A percentile compares a stretch with the other conserved stretches of the same genome.
phyloP scores from a whole-genome alignment of 1,140 invertebrate species.

The Drosophila murphyi region DNA sequence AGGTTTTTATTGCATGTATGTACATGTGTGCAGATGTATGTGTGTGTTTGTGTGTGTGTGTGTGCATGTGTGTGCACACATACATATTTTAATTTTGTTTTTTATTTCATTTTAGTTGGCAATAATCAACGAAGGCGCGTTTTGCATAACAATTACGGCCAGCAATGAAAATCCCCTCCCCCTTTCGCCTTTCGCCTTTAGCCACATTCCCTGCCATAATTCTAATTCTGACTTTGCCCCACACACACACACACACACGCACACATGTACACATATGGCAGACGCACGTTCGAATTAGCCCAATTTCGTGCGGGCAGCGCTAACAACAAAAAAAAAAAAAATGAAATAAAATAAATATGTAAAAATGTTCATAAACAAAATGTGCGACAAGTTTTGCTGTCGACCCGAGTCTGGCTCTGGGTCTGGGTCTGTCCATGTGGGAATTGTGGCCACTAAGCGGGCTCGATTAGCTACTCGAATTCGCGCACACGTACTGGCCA shows the following conservation, averaged over 20 bases:
- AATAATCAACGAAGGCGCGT: conserved; percentile 72
- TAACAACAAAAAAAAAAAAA: conserved; percentile 22
- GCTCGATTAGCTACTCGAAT: conserved; percentile 79
- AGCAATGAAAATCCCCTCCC: conserved; percentile 49
- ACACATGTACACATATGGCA: conserved; percentile 51
- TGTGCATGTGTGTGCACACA: background rate
- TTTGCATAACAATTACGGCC: conserved; percentile 71
- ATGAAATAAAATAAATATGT: conserved; percentile 42
- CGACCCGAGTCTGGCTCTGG: background rate
- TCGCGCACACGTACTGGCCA: conserved; percentile 74
- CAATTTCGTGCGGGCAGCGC: conserved; percentile 74
- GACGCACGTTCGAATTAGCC: conserved; percentile 81
- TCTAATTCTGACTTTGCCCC: conserved; percentile 61
- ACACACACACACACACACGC: conserved; percentile 6
- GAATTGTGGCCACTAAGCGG: conserved; percentile 46
- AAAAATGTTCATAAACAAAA: conserved; percentile 80
- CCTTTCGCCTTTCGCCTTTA: conserved; percentile 4
- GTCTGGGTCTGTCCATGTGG: conserved; percentile 35
- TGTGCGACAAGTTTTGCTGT: conserved; percentile 59
- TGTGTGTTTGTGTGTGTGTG: background rate
- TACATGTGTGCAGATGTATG: conserved; percentile 49
- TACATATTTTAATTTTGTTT: conserved; percentile 70
- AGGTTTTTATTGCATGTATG: conserved; percentile 17
- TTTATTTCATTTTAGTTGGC: conserved; percentile 83
- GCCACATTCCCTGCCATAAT: conserved; percentile 56